Base-by-base conservation (phyloP, 2,888 invertebrate species). In the Liposcelis brunnea region DNA sequence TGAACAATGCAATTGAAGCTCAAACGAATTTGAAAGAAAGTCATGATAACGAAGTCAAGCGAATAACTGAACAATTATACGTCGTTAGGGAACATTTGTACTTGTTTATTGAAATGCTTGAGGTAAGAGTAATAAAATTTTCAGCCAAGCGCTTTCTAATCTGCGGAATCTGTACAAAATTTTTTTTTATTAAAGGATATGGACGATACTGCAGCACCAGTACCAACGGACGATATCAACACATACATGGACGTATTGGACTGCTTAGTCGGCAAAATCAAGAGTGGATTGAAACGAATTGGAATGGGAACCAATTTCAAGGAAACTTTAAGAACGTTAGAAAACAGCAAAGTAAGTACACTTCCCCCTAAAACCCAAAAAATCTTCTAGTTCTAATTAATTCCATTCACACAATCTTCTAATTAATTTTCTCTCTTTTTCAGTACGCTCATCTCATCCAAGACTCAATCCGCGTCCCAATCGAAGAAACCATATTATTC, bases 1-100 rank as follows among this genome's bases (percentile, higher is more conserved):
- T 54, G 10, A 55, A 77, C 53, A 77, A 77, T 50, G 73, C 77
- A 55, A 71, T 80, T 49, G 73, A 74, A 43, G 67, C 70, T 21
- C 49, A 56, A 47, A 51, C 44, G 4, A 40, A 48, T 16, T 49
- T 50, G 43, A 54, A 52, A 48, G 48, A 49, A 38, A 54, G 47
- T 47, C 43, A 49, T 18, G 49, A 53, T 19, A 48, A 49, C 42
- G 50, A 63, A 35, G 55, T 61, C 34, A 64, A 67, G 11, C 61
- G 66, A 2, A 56, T 68, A 2, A 64, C 66, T 16, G 59, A 56
- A 0, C 56, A 68, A 8, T 56, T 70, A 31, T 50, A 65, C 44
- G 67, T 68, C 38, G 68, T 70, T 32, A 67, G 68, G 51, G 59
- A 64, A 44, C 52, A 66, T 43, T 55, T 70, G 10, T 67, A 66